Evolutionary conservation across 1,140 invertebrate species (phyloP).

Genomic region (Goniozus legneri): DNA sequence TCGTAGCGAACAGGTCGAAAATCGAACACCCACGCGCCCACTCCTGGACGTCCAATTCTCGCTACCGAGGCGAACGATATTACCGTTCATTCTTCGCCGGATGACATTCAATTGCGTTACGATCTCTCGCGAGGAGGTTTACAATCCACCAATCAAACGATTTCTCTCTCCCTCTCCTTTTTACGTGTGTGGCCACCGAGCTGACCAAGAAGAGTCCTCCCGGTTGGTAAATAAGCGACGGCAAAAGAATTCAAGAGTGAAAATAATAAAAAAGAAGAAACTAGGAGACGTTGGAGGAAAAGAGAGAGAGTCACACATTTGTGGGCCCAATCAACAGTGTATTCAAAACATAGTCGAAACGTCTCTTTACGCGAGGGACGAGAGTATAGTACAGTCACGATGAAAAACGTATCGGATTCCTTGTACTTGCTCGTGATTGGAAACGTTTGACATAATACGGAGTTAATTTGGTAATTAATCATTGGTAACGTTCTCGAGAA

Average conservation of each 20-base stretch:
- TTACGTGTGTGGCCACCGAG: slow-evolving; percentile 26
- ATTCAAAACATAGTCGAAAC: slow-evolving; percentile 53
- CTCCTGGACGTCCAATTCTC: too few species aligned
- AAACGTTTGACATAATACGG: background rate
- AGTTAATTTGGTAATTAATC: background rate
- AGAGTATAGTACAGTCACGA: slow-evolving; percentile 23
- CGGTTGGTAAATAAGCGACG: slow-evolving; percentile 16
- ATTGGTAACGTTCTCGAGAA: background rate
- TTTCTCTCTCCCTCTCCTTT: background rate
- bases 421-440: background rate
- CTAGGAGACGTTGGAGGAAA: too few species aligned
- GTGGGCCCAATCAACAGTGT: slow-evolving; percentile 53
- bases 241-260: slow-evolving; percentile 22
- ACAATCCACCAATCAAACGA: background rate
- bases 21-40: background rate
- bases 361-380: slow-evolving; percentile 36
- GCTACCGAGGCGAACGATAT: too few species aligned
- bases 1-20: background rate
- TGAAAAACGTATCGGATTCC: slow-evolving; percentile 24
- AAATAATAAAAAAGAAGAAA: slow-evolving; percentile 18
- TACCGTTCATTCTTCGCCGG: too few species aligned
- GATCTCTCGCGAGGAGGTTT: background rate
- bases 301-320: slow-evolving; percentile 49
- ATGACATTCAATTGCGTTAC: background rate
- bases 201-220: too few species aligned